Evolutionary conservation across 2,888 invertebrate genomes (phyloP).

Genomic region (Encarsia formosa): DNA sequence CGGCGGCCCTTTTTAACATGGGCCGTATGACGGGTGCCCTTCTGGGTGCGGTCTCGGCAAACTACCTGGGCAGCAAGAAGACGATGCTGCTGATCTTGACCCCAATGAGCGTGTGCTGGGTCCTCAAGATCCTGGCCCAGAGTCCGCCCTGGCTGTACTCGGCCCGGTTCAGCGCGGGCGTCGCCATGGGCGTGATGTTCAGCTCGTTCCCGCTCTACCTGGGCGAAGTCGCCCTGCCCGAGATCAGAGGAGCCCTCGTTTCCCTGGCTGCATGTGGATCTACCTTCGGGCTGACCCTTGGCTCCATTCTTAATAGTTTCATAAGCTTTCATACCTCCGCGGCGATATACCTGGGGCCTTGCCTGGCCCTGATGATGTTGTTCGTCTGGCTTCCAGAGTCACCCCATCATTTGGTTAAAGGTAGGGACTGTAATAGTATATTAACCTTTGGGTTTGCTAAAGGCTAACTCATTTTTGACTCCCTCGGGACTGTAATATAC

Average conservation of each 20-base stretch:
- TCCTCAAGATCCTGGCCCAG: slow-evolving; percentile 31
- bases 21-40: slow-evolving; percentile 38
- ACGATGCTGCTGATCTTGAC: slow-evolving; percentile 32
- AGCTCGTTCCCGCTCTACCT: slow-evolving; percentile 38
- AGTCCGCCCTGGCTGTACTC: slow-evolving; percentile 32
- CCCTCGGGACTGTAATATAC: too few relatives aligned
- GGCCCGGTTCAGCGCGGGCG: slow-evolving; percentile 31
- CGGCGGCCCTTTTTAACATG: slow-evolving; percentile 37
- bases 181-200: slow-evolving; percentile 38
- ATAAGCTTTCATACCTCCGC: slow-evolving; percentile 37
- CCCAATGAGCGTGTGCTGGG: slow-evolving; percentile 34
- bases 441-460: too few relatives aligned
- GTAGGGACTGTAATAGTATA: too few relatives aligned
- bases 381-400: too few relatives aligned
- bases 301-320: slow-evolving; percentile 40
- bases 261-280: slow-evolving; percentile 38
- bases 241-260: slow-evolving; percentile 41
- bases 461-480: too few relatives aligned
- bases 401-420: slow-evolving; percentile 32
- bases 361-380: slow-evolving; percentile 30
- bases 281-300: slow-evolving; percentile 39
- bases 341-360: slow-evolving; percentile 35
- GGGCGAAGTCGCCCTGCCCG: slow-evolving; percentile 41
- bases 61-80: slow-evolving; percentile 37
- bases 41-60: slow-evolving; percentile 29